Evolutionary conservation across 2,113 vertebrate genomes (phyloP).

Genomic region (Hyperopisus bebe): DNA sequence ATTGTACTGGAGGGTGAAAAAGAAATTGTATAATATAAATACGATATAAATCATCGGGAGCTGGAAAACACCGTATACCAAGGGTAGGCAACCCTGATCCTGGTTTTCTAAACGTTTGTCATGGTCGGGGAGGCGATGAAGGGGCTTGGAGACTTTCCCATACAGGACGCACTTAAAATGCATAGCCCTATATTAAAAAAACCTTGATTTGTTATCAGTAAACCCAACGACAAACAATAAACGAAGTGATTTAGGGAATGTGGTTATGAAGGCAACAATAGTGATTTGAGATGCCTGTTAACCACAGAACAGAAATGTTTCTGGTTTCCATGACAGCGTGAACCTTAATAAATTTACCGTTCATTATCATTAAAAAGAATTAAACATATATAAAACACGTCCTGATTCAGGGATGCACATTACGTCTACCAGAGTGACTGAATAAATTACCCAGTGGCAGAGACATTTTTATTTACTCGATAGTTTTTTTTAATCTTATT

Average conservation of each 20-base stretch:
- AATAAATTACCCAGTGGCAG: too few relatives aligned
- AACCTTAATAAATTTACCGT: neutral
- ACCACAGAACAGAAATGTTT: neutral
- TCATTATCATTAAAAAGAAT: neutral
- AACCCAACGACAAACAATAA: neutral
- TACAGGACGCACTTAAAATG: neutral
- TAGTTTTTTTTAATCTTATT: too few relatives aligned
- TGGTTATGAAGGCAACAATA: neutral
- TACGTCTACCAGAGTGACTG: neutral
- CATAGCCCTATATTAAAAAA: neutral
- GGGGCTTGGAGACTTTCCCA: neutral
- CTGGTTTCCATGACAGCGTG: neutral
- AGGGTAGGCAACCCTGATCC: too few relatives aligned
- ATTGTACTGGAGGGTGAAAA: neutral
- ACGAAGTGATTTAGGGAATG: neutral
- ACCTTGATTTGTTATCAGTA: neutral
- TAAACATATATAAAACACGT: neutral
- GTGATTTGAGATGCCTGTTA: neutral
- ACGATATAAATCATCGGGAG: neutral
- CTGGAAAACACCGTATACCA: neutral
- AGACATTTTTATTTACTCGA: too few relatives aligned
- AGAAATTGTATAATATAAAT: neutral
- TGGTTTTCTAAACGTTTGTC: neutral
- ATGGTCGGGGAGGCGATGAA: neutral
- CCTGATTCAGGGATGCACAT: neutral